Base-by-base conservation (phyloP, 2,113 vertebrate genomes). In the Salvelinus sp. region DNA sequence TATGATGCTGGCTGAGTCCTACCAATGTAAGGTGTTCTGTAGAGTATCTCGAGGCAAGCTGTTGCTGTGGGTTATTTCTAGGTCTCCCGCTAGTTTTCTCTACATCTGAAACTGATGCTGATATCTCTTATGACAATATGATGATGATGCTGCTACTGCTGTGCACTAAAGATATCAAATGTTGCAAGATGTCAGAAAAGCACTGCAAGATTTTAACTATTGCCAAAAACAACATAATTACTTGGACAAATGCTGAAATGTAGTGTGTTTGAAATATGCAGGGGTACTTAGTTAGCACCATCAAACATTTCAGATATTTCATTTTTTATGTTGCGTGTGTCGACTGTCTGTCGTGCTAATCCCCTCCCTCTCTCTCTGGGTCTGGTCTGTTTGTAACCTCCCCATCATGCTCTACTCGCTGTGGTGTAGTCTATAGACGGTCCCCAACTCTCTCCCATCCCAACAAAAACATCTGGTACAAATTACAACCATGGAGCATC, bases 361-460 rank as follows among this genome's bases (percentile, higher is more conserved):
- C 76, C 77, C 78, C 72, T 82, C 72, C 79, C 74, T 85, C 72
- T 86, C 27, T 74, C 80, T 77, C 50, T 54, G 50, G 50, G 50
- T 85, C 76, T 75, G 69, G 83, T 76, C 76, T 81, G 66, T 75
- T 25, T 67, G 18, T 70, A 77, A 82, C 77, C 64, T 79, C 72
- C 79, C 70, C 73, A 78, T 76, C 73, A 38, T 25, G 64, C 50
- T 54, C 50, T 54, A 54, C 50, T 54, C 16, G 64, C 47, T 68
- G 75, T 74, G 74, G 71, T 71, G 70, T 86, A 87, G 82, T 82
- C 83, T 90, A 70, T 86, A 87, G 82, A 85, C 79, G 78, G 28
- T 88, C 87, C 69, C 88, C 85, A 77, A 87, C 83, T 82, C 80
- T 90, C 76, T 80, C 85, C 73, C 81, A 83, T 77, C 77, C 82